Base-by-base conservation (phyloP, 1,140 invertebrate genomes). In the Meloidogyne hapla region DNA sequence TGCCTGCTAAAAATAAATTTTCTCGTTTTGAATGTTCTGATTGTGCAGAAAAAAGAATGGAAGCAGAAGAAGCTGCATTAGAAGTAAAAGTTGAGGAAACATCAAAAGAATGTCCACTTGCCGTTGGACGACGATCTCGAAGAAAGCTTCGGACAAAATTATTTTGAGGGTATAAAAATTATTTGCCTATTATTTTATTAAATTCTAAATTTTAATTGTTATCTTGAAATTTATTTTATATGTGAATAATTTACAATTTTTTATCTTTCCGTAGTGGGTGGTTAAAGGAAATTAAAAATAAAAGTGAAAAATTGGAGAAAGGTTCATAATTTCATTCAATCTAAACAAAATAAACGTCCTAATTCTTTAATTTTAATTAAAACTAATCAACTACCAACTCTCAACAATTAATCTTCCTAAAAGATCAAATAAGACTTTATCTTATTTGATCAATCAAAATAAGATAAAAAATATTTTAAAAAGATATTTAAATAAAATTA, bases 1-100 rank as follows among this genome's bases (percentile, higher is more conserved):
- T 96, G 89, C 95, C 96, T 8, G 67, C 45, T 13, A 65, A 76
- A 23, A 75, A 56, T 65, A 77, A 67, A 33, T 65, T 66, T 48
- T 75, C 61, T 15, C 72, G 38, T 15, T 77, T 77, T 63, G 76
- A 77, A 48, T 77, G 76, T 45, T 75, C 76, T 38, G 75, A 77
- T 38, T 77, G 76, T 45, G 76, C 75, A 75, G n/a, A 63, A 56
- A 13, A 68, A 77, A 10, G 23, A 69, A n/a, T 74, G 38, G 40
- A 62, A 21, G 64, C 40, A 28, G 40, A 66, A 28, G 25, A n/a
- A 48, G 56, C 69, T n/a, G 48, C 5, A 2, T 21, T 38, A n/a
- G n/a, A 71, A 61, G n/a, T 21, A 61, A 10, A 40, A 21, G 2
- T 23, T 5, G 26, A 40, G 6, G 40, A 40, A 12, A 23, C 64